A percentile compares a stretch with the other conserved stretches of the same genome.
Conservation (phyloP, 2,888 invertebrate species). For the Yponomeuta sedellus region DNA sequence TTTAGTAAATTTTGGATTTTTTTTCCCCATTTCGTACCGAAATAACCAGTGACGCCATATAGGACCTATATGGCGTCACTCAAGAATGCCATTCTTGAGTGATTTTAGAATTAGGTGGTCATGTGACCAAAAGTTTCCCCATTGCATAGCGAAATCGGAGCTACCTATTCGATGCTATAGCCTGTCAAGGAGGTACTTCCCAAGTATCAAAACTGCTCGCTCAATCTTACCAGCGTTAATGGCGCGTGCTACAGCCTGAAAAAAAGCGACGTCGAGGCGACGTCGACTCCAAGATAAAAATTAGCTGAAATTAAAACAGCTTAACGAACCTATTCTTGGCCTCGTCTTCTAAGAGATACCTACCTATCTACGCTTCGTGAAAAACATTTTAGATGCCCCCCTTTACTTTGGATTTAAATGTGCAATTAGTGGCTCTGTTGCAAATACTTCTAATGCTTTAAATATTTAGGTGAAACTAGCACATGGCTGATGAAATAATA, state of each 20-base stretch:
- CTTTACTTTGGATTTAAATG: not conserved
- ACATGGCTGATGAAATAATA: too few relatives aligned
- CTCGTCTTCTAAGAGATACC: constrained; percentile 20
- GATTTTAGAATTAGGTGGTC: too few relatives aligned
- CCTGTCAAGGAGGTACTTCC: not conserved
- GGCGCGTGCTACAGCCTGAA: constrained; percentile 47
- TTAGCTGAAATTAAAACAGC: constrained; percentile 77
- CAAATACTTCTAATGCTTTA: too few relatives aligned
- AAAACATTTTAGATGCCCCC: not conserved
- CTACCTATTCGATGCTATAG: too few relatives aligned
- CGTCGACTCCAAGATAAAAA: constrained; percentile 65
- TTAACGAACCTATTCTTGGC: constrained; percentile 69
- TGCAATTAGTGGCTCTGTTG: not conserved
- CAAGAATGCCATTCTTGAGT: too few relatives aligned
- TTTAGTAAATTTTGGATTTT: too few relatives aligned
- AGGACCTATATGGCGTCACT: too few relatives aligned
- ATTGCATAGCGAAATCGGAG: too few relatives aligned
- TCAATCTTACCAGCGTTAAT: constrained; percentile 47
- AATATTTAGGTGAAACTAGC: too few relatives aligned
- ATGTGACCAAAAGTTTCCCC: too few relatives aligned
- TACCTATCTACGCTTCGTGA: not conserved
- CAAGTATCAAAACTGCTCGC: constrained; percentile 39
- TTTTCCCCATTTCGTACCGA: too few relatives aligned
- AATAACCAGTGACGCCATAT: too few relatives aligned
- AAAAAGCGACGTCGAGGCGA: constrained; percentile 56